Base-by-base conservation (phyloP, 1,140 invertebrate genomes). In the Lordiphosa collinella region DNA sequence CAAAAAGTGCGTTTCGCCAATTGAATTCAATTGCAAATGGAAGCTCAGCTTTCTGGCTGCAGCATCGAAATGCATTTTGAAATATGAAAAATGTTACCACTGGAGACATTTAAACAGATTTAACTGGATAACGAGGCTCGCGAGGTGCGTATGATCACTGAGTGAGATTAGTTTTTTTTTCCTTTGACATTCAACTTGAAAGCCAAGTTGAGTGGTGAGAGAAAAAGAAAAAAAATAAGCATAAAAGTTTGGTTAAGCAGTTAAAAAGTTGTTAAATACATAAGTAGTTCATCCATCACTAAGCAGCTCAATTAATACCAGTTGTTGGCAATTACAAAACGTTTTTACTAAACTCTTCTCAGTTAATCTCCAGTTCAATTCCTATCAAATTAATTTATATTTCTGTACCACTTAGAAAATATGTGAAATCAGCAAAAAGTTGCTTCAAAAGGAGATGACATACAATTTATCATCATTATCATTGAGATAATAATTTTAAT, bases 101-200 rank as follows among this genome's bases (percentile, higher is more conserved):
- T 53, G 47, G 70, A 40, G 76, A 80, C 75, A 80, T 50, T 82
- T 71, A 62, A 70, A 82, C 71, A 71, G 50, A 53, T 55, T 38
- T 66, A 48, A 16, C n/a, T 34, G 29, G 18, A 29, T 31, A 10
- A 40, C 25, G 6, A 29, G 58, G 56, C 57, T 16, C 54, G 75
- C 57, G 36, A n/a, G n/a, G 50, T 84, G 76, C 78, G 76, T 82
- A 69, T 82, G 78, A 82, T 84, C 36, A 84, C 84, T 84, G 55
- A 56, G 43, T 12, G 36, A 38, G 71, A 59, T 67, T 63, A 67
- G 49, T 29, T 29, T 29, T 29, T 2, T 3, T 18, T 18, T 29
- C 16, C 37, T 29, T 53, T 62, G 71, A 36, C 75, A 82, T 75
- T 79, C 76, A 82, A 73, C 79, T 82, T 80, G 75, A 80, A 70